Evolutionary conservation across 2,113 vertebrate genomes (phyloP), one percentile per base, ranked within the genome.

Genomic region (Alexandromys fortis): DNA sequence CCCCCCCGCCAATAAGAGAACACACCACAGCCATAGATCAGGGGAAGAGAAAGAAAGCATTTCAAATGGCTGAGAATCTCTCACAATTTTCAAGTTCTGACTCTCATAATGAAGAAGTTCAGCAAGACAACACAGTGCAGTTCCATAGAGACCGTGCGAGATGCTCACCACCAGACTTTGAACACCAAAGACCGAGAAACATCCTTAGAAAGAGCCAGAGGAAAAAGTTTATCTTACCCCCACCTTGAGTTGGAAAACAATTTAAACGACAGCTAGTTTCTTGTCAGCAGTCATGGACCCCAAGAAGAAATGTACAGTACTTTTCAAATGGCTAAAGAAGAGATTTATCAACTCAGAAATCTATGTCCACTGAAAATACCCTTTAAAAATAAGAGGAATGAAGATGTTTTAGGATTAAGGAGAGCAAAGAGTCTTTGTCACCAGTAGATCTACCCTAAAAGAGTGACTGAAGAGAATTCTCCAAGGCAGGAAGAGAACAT

Each of bases 271-370:
- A 90, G 49, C 11, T 35, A 7, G 83, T 86, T 93, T 89, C 47
- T 93, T 89, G 55, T 49, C 10, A 76, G n/a, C 8, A 94, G 33
- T 4, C 14, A 42, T 76, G 22, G 65, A 89, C 12, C n/a, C 28
- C n/a, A 90, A 26, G 89, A 93, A 45, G 49, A 89, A 91, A 82
- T 61, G 9, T 33, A 82, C 49, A 49, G 1, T 78, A 24, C 75
- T 92, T 94, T 94, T 91, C 42, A 87, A 67, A 78, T 45, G 45
- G 33, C 67, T 52, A 68, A 87, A 87, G 75, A 52, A 67, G 72
- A 82, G 26, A 88, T 61, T 30, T 81, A 79, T 82, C 33, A 78
- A 77, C 26, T 63, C 21, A n/a, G 6, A 91, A 96, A 73, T 91
- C 70, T 78, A 52, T 83, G 81, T 55, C 28, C 52, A 61, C 21